Conservation (phyloP, 2,888 invertebrate genomes). For the Drosophila buzzatii region DNA sequence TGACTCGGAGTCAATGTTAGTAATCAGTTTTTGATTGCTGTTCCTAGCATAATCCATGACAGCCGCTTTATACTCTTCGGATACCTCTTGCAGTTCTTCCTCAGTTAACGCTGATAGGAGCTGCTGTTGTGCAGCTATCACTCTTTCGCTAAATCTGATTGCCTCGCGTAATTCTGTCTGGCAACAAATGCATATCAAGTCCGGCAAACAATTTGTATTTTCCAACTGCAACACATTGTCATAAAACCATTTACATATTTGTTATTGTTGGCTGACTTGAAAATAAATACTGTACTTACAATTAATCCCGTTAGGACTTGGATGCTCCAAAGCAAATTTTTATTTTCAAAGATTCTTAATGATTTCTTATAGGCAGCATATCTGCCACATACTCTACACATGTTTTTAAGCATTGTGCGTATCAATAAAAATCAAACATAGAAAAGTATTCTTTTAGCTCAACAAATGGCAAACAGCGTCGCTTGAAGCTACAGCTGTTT, state of each 20-base stretch:
- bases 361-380: slow-evolving; percentile 43
- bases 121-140: slow-evolving; percentile 48
- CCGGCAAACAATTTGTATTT: slow-evolving; percentile 37
- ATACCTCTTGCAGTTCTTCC: slow-evolving; percentile 35
- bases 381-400: slow-evolving; percentile 51
- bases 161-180: slow-evolving; percentile 51
- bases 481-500: slow-evolving; percentile 25
- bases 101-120: slow-evolving; percentile 38
- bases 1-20: neutral
- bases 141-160: slow-evolving; percentile 50
- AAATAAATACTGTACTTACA: slow-evolving; percentile 21
- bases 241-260: neutral
- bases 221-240: slow-evolving; percentile 33
- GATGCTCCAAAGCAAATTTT: slow-evolving; percentile 42
- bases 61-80: slow-evolving; percentile 33
- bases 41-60: slow-evolving; percentile 19
- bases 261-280: neutral
- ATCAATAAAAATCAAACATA: slow-evolving; percentile 8
- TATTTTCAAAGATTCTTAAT: slow-evolving; percentile 42
- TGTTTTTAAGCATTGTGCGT: slow-evolving; percentile 44
- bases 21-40: slow-evolving; percentile 1
- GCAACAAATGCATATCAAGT: slow-evolving; percentile 56
- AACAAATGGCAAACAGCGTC: slow-evolving; percentile 32
- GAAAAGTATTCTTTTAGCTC: neutral
- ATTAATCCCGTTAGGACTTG: slow-evolving; percentile 48